Percentiles rank a stretch among this genome's conserved stretches.
phyloP scores from a whole-genome alignment of 2,888 invertebrate species.

The Rhamnusium bicolor region DNA sequence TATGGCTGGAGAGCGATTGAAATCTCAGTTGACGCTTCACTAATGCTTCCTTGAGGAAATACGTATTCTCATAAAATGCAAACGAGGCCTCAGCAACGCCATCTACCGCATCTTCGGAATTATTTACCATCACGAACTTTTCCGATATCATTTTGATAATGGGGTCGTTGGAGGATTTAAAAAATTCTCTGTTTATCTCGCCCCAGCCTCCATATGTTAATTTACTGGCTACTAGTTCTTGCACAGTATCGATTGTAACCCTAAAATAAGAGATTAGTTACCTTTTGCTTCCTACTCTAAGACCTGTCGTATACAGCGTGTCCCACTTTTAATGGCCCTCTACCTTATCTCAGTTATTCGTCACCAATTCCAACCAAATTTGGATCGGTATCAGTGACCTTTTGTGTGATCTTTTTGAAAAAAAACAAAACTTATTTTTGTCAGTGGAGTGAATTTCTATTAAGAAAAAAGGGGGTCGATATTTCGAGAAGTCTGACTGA shows the following conservation, averaged over 20 bases:
- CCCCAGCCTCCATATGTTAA: conserved; percentile 83
- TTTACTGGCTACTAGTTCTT: conserved; percentile 79
- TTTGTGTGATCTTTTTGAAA: too few species aligned
- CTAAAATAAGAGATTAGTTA: conserved; percentile 67
- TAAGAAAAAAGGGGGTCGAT: too few species aligned
- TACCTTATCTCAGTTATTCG: too few species aligned
- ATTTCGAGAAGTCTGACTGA: too few species aligned
- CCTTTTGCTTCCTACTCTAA: too few species aligned
- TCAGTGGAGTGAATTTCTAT: too few species aligned
- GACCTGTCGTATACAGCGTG: too few species aligned
- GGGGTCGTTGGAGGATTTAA: conserved; percentile 80
- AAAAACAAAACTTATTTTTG: too few species aligned
- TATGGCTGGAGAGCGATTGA: conserved; percentile 44
- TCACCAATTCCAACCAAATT: too few species aligned
- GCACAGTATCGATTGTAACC: conserved; percentile 84
- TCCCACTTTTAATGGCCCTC: too few species aligned
- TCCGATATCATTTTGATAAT: conserved; percentile 78
- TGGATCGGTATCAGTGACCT: too few species aligned
- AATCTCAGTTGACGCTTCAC: conserved; percentile 73
- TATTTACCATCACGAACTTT: conserved; percentile 77
- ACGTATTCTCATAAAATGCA: conserved; percentile 86
- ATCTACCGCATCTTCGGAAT: conserved; percentile 78
- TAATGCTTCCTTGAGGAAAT: conserved; percentile 79
- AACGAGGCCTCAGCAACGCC: conserved; percentile 81
- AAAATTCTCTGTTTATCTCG: conserved; percentile 80